Conservation (phyloP, 2,113 vertebrate genomes). For the Acanthisitta chloris region DNA sequence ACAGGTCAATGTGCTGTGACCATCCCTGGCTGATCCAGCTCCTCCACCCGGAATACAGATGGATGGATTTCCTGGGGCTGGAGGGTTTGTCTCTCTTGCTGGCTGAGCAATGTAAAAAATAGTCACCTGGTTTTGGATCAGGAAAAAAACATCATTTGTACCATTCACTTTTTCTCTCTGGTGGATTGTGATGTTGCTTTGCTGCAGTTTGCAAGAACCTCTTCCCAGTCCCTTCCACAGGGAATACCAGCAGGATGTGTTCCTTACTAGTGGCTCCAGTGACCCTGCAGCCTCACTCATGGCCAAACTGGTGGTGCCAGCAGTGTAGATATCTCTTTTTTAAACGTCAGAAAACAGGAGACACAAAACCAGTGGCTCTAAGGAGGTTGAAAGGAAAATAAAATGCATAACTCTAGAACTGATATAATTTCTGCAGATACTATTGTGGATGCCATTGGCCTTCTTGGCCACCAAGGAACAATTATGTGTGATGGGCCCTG, state of each 20-base stretch:
- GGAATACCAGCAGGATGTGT: not conserved
- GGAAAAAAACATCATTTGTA: not conserved
- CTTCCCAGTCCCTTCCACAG: not conserved
- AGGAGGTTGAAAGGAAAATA: not conserved
- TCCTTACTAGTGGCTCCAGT: not conserved
- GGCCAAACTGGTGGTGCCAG: not conserved
- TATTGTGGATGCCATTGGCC: no score
- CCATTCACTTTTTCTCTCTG: not conserved
- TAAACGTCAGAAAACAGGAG: not conserved
- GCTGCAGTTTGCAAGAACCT: not conserved
- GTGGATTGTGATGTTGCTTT: not conserved
- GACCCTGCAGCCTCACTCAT: not conserved
- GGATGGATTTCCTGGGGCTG: not conserved
- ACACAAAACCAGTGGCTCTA: not conserved
- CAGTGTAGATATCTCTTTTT: not conserved
- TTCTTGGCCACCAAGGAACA: no score
- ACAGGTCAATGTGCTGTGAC: not conserved
- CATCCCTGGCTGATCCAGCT: slow-evolving; percentile 67
- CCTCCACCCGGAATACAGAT: slow-evolving; percentile 67
- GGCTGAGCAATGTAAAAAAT: not conserved
- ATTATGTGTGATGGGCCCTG: no score
- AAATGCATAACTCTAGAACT: not conserved
- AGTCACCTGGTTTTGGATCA: not conserved
- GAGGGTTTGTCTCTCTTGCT: not conserved
- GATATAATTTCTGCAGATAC: rapidly evolving